Percentiles rank a stretch among this genome's conserved stretches.
Evolutionary conservation across 30 jellyfish, hydroid and myxozoan species (phyloP).

Genomic region (Rhopilema esculentum): DNA sequence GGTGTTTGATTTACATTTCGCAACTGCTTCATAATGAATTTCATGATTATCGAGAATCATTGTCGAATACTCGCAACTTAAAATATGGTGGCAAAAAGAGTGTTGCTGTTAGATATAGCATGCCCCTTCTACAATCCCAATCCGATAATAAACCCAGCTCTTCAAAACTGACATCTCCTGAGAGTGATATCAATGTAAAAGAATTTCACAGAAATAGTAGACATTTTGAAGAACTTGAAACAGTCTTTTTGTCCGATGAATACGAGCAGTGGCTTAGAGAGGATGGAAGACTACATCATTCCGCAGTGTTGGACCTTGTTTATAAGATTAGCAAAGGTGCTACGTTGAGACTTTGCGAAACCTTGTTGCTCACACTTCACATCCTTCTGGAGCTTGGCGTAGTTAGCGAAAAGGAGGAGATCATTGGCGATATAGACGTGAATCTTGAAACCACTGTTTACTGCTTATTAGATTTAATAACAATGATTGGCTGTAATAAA

Average conservation of each 20-base stretch:
- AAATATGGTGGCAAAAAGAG: constrained; percentile 21
- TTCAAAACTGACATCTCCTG: constrained; percentile 16
- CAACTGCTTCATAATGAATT: constrained; percentile 57
- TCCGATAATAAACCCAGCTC: background rate
- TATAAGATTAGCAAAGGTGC: constrained; percentile 38
- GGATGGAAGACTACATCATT: constrained; percentile 31
- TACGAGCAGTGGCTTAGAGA: constrained; percentile 49
- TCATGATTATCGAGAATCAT: constrained; percentile 23
- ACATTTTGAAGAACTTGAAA: constrained; percentile 3
- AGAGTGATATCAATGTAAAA: background rate
- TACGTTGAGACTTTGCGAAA: constrained; percentile 41
- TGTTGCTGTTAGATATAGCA: constrained; percentile 20
- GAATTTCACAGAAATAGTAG: background rate
- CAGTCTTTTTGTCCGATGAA: constrained; percentile 32
- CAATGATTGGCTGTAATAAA: constrained; percentile 84
- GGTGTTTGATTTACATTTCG: constrained; percentile 78
- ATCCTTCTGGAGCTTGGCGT: constrained; percentile 50
- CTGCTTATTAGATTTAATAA: constrained; percentile 62
- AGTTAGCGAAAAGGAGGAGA: constrained; percentile 1
- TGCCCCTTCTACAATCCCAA: constrained; percentile 33
- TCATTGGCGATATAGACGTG: constrained; percentile 1
- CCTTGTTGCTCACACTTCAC: constrained; percentile 51
- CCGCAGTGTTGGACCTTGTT: constrained; percentile 33
- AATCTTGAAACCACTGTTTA: constrained; percentile 40
- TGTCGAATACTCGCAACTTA: constrained; percentile 17